These are phyloP conservation scores for Corydoras maculifer DNA, from an alignment of 2,113 vertebrate species.

Conservation along the genomic window DNA sequence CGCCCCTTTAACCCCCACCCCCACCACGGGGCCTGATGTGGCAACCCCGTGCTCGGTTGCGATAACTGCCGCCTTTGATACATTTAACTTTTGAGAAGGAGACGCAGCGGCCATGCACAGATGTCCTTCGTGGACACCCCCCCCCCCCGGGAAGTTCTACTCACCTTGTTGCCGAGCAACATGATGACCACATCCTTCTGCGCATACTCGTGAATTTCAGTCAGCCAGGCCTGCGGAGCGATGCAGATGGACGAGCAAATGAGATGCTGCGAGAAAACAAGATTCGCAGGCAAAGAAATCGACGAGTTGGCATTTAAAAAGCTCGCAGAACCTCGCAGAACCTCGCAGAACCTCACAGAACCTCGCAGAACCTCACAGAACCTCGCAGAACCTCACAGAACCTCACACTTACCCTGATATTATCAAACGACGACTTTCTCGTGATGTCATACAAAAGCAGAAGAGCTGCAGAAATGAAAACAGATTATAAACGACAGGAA, in stretches of 20 bases:
- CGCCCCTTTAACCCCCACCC: no score
- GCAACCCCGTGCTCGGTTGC: no score
- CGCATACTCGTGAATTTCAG: slow-evolving; percentile 90
- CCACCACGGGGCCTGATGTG: no score
- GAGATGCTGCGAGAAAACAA: slow-evolving; percentile 36
- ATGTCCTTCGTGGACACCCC: slow-evolving; percentile 35
- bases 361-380: no score
- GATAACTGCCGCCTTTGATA: no score
- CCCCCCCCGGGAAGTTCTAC: slow-evolving; percentile 57
- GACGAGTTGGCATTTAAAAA: slow-evolving; percentile 6
- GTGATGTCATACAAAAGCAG: slow-evolving; percentile 96
- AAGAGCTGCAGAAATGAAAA: slow-evolving; percentile 69
- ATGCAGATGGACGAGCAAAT: slow-evolving; percentile 22
- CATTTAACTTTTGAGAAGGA: no score
- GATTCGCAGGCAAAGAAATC: background rate
- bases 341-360: no score
- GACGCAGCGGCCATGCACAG: slow-evolving; percentile 28
- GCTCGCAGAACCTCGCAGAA: no score
- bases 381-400: no score
- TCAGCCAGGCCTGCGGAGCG: slow-evolving; percentile 68
- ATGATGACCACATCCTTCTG: slow-evolving; percentile 97
- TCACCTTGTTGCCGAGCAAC: slow-evolving; percentile 95
- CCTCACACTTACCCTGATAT: slow-evolving; percentile 82
- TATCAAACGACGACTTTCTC: slow-evolving; percentile 90
- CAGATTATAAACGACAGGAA: slow-evolving; percentile 8